Percentiles rank a stretch among this genome's conserved stretches.
Conservation (phyloP, 2,113 vertebrate species). For the Megaceryle maxima region DNA sequence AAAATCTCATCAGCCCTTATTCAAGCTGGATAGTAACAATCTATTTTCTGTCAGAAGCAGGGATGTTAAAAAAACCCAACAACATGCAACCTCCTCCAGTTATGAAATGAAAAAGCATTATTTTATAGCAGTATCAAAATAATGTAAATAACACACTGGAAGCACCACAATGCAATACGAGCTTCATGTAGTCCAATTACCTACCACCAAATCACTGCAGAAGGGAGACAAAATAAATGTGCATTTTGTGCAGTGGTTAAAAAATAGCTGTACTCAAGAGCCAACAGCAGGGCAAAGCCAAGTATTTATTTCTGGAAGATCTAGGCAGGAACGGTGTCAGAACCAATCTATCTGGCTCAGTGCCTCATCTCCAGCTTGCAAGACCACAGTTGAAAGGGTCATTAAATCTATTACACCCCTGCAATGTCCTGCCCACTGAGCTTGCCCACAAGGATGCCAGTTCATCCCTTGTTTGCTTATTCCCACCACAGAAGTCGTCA, state of each 20-base stretch:
- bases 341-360: not conserved
- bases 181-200: not conserved
- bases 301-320: not conserved
- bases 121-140: not conserved
- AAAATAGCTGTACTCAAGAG: not conserved
- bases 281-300: not conserved
- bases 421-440: not conserved
- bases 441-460: not conserved
- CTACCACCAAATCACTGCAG: not conserved
- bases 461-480: not conserved
- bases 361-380: not conserved
- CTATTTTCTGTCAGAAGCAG: conserved; percentile 3
- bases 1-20: conserved; percentile 43
- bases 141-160: not conserved
- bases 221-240: not conserved
- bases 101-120: conserved; percentile 24
- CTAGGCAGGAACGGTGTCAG: not conserved
- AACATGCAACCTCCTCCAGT: not conserved
- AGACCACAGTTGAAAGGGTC: not conserved
- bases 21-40: conserved; percentile 8
- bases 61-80: not conserved
- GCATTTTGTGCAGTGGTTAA: not conserved
- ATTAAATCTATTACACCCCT: fast-evolving
- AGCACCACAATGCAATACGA: not conserved
- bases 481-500: not conserved